phyloP scores from a whole-genome alignment of 1,140 invertebrate species.

The Bombus huntii region DNA sequence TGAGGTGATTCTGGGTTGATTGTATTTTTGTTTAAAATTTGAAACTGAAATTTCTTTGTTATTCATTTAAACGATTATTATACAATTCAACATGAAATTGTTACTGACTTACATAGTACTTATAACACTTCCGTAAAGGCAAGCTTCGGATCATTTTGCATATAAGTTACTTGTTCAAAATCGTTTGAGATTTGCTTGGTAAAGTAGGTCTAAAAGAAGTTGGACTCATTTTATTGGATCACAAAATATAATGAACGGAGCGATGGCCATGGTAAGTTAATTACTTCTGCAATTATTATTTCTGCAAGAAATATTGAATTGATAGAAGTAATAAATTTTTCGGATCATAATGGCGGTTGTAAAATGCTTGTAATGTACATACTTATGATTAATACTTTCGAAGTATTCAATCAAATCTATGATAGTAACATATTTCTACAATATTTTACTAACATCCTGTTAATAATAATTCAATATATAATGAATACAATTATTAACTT shows the following conservation, averaged over 20 bases:
- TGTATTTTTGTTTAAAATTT: neutral
- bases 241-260: constrained; percentile 75
- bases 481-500: constrained; percentile 17
- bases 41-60: neutral
- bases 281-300: neutral
- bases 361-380: constrained; percentile 42
- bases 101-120: neutral
- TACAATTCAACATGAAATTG: neutral
- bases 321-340: constrained; percentile 15
- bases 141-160: constrained; percentile 39
- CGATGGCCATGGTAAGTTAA: constrained; percentile 76
- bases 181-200: neutral
- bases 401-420: neutral
- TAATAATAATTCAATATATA: neutral
- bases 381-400: constrained; percentile 1
- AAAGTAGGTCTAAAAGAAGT: neutral
- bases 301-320: neutral
- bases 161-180: constrained; percentile 21
- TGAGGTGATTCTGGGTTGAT: neutral
- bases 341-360: constrained; percentile 66
- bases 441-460: neutral
- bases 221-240: neutral
- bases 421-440: neutral
- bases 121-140: constrained; percentile 60
- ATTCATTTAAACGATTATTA: neutral